Base-by-base conservation (phyloP, 2,888 invertebrate genomes). In the Apeira syringaria region DNA sequence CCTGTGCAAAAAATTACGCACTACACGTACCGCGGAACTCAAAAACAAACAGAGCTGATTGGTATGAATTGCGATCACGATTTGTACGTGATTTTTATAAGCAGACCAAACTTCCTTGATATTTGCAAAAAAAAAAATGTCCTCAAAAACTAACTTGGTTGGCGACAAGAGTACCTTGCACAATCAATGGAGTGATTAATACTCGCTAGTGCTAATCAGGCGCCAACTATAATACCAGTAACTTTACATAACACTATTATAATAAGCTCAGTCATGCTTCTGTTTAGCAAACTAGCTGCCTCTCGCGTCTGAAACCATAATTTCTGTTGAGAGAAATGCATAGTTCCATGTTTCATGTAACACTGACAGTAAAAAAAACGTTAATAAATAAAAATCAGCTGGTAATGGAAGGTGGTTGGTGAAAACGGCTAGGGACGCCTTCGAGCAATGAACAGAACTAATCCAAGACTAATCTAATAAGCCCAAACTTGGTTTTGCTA, bases 1-100 rank as follows among this genome's bases (percentile, higher is more conserved):
- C 13, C 9, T 7, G 36, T 48, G 47, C 49, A 53, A 56, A 58
- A 58, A 53, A 33, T 35, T 24, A 39, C 29, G 45, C 36, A 20
- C 20, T 7, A 24, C 9, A 47, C 10, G 12, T 32, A 47, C 36
- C 35, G 33, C 54, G 55, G 53, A 56, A 50, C 49, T 40, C 10
- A 7, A 35, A 8, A 42, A 31, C 36, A 42, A 51, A 40, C 44
- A 36, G 34, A 47, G 38, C 50, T 56, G 56, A 58, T 53, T 38
- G 37, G 47, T 47, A 50, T 31, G 25, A 17, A 25, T 39, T 36
- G 30, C 39, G 11, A 47, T 33, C 20, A 30, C 34, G 38, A 38
- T 36, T 36, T 5, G 18, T 15, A 15, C 7, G 22, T 46, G 36
- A 25, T 40, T 39, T 42, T 41, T 45, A 24, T 24, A 4, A 10